Base-by-base conservation (phyloP, 2,888 invertebrate genomes). In the Folsomia manolachei region DNA sequence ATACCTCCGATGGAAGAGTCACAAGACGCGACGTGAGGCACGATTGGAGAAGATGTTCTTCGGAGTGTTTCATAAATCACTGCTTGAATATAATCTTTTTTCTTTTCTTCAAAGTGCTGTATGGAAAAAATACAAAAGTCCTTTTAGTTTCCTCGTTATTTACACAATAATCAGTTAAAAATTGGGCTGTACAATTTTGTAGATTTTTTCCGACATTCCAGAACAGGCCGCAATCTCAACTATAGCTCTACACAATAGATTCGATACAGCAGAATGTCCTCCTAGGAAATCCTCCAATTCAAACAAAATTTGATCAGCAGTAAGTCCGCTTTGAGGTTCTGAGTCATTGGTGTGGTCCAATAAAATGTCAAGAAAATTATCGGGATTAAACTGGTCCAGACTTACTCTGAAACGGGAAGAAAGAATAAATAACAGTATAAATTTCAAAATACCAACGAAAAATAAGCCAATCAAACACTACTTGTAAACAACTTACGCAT, bases 181-280 rank as follows among this genome's bases (percentile, higher is more conserved):
- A 24, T 11, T 63, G n/a, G 11, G 25, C 14, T 18, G 71, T 73
- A 91, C 88, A 86, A 94, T 93, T 1, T 87, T 83, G 75, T 89
- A 89, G 26, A 94, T 88, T 79, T 87, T 87, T 73, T 84, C 85
- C 77, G 88, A 88, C 0, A 88, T 86, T 25, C 87, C 83, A 0
- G 90, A 89, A 82, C 90, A 87, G 7, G 85, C 84, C 0, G 90
- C 89, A 0, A 91, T 87, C 73, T 89, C 88, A 0, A 91, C 89
- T 0, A 94, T 83, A 2, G 90, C 88, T 11, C 94, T 84, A 90
- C 93, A 91, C 0, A 93, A 88, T 26, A 94, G 84, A 82, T 94
- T 94, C 0, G 93, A 93, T 14, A 95, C 89, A 0, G 94, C 94
- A 0, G 94, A 91, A 82, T 94, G 93, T 0, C 94, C 94, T 0